These are phyloP conservation scores for Epinotia demarniana DNA, from an alignment of 2,888 invertebrate genomes.

Conservation along the genomic window DNA sequence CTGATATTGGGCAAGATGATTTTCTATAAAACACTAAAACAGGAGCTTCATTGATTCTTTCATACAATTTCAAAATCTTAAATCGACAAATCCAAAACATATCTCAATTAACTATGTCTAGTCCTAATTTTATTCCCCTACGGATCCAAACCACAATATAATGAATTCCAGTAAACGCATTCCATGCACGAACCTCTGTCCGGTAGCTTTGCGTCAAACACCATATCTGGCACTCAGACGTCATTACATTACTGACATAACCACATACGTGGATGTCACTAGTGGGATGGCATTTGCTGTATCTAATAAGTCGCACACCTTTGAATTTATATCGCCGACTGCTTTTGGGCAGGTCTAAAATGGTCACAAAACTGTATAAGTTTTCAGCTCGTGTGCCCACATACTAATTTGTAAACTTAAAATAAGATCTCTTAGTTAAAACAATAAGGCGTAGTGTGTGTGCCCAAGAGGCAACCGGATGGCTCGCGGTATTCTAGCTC, in stretches of 20 bases:
- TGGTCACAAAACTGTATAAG: neutral
- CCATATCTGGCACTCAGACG: constrained; percentile 37
- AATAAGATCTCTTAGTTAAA: no score
- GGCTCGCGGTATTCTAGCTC: no score
- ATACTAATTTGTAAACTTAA: no score
- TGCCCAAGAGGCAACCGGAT: no score
- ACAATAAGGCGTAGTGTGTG: no score
- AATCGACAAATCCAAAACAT: no score
- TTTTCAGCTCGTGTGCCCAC: neutral
- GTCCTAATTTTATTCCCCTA: neutral
- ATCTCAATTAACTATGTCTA: no score
- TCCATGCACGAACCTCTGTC: constrained; percentile 36
- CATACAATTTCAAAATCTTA: no score
- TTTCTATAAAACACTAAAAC: no score
- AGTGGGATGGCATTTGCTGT: constrained; percentile 3
- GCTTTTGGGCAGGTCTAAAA: constrained; percentile 1
- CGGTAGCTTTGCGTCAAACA: constrained; percentile 41
- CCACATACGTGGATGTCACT: constrained; percentile 17
- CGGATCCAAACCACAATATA: constrained; percentile 23
- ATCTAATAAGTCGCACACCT: neutral
- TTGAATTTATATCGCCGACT: neutral
- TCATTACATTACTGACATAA: constrained; percentile 34
- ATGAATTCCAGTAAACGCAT: constrained; percentile 40
- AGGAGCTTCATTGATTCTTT: no score
- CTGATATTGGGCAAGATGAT: no score